Evolutionary conservation across 2,113 vertebrate genomes (phyloP).

Genomic region (Odontesthes bonariensis): DNA sequence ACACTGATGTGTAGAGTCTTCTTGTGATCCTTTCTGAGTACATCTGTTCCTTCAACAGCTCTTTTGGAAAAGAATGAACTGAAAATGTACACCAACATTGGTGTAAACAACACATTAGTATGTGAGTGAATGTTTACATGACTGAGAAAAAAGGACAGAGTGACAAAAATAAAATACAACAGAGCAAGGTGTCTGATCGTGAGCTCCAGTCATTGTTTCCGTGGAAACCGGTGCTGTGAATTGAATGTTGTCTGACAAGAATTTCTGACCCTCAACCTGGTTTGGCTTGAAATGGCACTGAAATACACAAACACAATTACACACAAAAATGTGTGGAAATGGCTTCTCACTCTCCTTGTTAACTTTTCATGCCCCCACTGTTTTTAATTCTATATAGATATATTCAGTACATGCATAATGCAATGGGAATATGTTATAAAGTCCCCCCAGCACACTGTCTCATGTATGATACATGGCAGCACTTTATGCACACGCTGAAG

Average conservation of each 20-base stretch:
- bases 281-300: constrained; percentile 1
- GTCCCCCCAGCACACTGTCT: background rate
- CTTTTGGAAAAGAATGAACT: constrained; percentile 1
- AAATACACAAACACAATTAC: background rate
- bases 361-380: background rate
- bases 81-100: constrained; percentile 6
- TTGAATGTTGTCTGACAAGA: constrained; percentile 20
- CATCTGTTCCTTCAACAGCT: background rate
- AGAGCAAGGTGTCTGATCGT: constrained; percentile 11
- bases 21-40: too few species aligned
- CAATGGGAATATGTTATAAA: constrained; percentile 2
- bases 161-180: constrained; percentile 26
- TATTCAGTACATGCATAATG: background rate
- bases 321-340: background rate
- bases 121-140: background rate
- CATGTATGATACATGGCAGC: constrained; percentile 25
- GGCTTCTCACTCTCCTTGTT: background rate
- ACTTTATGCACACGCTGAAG: background rate
- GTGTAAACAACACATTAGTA: background rate
- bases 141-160: background rate
- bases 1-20: too few species aligned
- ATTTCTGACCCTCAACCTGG: constrained; percentile 12
- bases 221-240: constrained; percentile 48
- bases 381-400: background rate
- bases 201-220: constrained; percentile 45